Evolutionary conservation across 2,113 vertebrate genomes (phyloP).

Genomic region (Paracyprichromis sp.): DNA sequence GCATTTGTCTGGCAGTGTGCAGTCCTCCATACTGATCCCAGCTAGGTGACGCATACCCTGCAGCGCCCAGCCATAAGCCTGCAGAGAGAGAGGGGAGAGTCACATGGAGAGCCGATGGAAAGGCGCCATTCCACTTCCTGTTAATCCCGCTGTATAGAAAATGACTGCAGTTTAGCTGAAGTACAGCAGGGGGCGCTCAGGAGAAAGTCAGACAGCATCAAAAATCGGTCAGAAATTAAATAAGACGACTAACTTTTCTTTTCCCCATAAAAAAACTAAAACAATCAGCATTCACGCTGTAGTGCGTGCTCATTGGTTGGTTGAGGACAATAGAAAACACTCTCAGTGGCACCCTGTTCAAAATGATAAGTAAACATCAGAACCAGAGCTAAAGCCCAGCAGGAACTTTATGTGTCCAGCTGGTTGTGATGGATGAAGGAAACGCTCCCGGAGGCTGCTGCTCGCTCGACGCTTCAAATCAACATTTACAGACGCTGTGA

Average conservation of each 20-base stretch:
- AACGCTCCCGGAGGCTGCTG: not conserved
- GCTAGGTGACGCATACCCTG: conserved; percentile 50
- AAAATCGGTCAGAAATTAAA: not conserved
- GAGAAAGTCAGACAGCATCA: not conserved
- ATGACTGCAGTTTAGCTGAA: not conserved
- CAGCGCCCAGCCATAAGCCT: conserved; percentile 54
- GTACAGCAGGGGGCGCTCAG: not conserved
- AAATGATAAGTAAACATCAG: not conserved
- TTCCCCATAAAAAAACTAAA: not conserved
- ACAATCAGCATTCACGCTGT: not conserved
- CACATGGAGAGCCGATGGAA: not conserved
- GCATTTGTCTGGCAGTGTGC: conserved; percentile 35
- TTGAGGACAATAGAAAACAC: not conserved
- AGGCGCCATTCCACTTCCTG: not conserved
- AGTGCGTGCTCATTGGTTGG: not conserved
- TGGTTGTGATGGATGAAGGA: not conserved
- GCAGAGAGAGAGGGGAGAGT: not conserved
- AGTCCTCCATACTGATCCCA: conserved; percentile 39
- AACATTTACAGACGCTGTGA: fast-evolving
- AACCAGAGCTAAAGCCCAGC: not conserved
- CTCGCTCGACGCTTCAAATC: not conserved
- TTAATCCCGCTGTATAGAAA: not conserved
- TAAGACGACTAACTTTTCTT: not conserved
- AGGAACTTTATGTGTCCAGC: fast-evolving
- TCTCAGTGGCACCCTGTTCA: not conserved